Conservation (phyloP, 1,140 invertebrate genomes). For the Aleiodes sp. region DNA sequence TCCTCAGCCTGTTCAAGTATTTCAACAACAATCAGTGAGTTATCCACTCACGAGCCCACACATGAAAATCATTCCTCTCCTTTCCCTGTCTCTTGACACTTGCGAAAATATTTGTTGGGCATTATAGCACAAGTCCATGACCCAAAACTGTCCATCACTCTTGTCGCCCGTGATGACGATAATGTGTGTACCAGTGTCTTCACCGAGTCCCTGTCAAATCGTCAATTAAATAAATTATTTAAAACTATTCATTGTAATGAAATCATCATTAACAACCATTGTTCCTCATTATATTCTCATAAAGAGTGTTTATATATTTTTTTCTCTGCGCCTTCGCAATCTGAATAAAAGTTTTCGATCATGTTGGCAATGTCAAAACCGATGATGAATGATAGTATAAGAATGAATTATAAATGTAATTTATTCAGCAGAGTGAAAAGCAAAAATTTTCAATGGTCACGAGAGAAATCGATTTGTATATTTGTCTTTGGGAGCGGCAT, state of each 20-base stretch:
- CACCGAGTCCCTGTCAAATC: too few relatives aligned
- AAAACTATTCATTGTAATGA: too few relatives aligned
- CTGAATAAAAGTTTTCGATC: too few relatives aligned
- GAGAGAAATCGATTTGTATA: conserved; percentile 32
- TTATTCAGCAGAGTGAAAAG: not conserved
- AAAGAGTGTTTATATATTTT: too few relatives aligned
- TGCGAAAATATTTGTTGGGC: conserved; percentile 36
- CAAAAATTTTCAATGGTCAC: not conserved
- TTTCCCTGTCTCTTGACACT: too few relatives aligned
- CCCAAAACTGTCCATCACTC: conserved; percentile 51
- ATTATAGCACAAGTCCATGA: conserved; percentile 46
- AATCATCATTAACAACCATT: too few relatives aligned
- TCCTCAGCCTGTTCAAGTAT: not conserved
- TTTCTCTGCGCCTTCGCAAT: too few relatives aligned
- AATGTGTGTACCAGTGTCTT: not conserved
- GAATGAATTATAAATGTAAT: not conserved
- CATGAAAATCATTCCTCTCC: not conserved
- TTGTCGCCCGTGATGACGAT: not conserved
- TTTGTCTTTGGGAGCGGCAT: conserved; percentile 2
- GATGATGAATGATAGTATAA: too few relatives aligned
- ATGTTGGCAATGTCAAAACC: not conserved
- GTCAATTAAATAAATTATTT: too few relatives aligned
- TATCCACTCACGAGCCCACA: not conserved
- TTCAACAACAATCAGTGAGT: not conserved
- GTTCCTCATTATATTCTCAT: too few relatives aligned